These are phyloP conservation scores for Mythimna vitellina DNA, from an alignment of 2,888 invertebrate genomes.

Conservation along the genomic window DNA sequence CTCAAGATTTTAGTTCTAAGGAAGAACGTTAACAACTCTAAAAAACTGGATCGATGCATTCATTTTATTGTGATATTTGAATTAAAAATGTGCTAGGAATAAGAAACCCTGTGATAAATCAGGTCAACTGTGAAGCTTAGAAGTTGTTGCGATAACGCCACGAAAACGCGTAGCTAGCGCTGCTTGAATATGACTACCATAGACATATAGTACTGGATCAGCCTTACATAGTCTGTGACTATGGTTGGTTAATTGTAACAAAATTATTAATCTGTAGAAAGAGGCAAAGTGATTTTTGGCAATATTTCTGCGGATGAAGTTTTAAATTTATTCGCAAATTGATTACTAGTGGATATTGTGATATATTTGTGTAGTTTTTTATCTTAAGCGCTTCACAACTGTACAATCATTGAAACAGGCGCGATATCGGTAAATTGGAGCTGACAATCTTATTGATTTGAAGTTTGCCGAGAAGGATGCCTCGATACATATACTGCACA, in stretches of 20 bases:
- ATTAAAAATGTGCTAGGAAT: conserved; percentile 12
- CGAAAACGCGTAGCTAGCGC: neutral
- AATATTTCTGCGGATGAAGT: no score
- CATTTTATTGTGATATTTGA: neutral
- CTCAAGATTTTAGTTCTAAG: conserved; percentile 13
- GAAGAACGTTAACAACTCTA: neutral
- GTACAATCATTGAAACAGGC: neutral
- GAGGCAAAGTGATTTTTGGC: neutral
- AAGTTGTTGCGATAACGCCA: neutral
- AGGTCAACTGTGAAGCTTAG: conserved; percentile 4
- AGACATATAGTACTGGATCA: no score
- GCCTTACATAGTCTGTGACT: no score
- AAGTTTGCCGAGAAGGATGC: neutral
- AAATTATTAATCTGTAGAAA: no score
- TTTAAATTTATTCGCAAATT: no score
- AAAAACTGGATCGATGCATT: neutral
- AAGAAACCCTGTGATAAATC: conserved; percentile 29
- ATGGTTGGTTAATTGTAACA: no score
- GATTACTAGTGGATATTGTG: no score
- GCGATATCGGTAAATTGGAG: neutral
- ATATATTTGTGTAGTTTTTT: no score
- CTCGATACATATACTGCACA: neutral
- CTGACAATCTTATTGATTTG: neutral
- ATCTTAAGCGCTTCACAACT: no score
- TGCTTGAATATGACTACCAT: no score